These are phyloP conservation scores for Danio jaintianensis DNA, from an alignment of 2,797 vertebrate species.

Conservation along the genomic window DNA sequence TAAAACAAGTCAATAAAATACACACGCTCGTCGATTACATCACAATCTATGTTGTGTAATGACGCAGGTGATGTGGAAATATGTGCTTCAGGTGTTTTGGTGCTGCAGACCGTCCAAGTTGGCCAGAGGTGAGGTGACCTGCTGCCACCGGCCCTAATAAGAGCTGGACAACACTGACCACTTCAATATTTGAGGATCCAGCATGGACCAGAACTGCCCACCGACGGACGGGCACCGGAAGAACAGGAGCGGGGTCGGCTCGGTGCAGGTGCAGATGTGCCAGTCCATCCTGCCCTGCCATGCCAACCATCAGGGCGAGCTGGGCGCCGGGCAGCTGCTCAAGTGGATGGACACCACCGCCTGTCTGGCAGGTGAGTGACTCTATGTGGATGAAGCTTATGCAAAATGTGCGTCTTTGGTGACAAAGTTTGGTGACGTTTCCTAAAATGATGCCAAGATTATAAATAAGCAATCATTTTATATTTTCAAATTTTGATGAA, in stretches of 20 bases:
- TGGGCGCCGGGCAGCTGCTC: constrained; percentile 91
- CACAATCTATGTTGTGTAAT: not conserved
- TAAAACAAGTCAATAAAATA: constrained; percentile 19
- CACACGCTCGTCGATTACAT: not conserved
- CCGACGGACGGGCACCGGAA: constrained; percentile 43
- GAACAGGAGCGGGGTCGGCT: constrained; percentile 75
- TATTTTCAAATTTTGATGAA: no score
- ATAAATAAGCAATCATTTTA: no score
- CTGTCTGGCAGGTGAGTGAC: constrained; percentile 76
- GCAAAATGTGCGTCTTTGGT: no score
- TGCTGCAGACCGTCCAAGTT: constrained; percentile 2
- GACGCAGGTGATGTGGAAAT: not conserved
- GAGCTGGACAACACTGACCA: not conserved
- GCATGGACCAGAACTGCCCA: constrained; percentile 27
- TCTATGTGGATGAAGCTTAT: not conserved
- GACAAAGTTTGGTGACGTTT: no score
- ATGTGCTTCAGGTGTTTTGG: not conserved
- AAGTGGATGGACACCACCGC: constrained; percentile 97
- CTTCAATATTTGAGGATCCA: not conserved
- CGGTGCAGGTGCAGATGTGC: constrained; percentile 95
- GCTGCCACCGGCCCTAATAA: not conserved
- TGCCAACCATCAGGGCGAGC: constrained; percentile 89
- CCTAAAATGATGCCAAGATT: no score
- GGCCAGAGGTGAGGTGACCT: constrained; percentile 15
- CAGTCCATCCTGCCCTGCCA: constrained; percentile 95